Evolutionary conservation across 2,113 vertebrate genomes (phyloP).

Genomic region (Zosterops pallidus): DNA sequence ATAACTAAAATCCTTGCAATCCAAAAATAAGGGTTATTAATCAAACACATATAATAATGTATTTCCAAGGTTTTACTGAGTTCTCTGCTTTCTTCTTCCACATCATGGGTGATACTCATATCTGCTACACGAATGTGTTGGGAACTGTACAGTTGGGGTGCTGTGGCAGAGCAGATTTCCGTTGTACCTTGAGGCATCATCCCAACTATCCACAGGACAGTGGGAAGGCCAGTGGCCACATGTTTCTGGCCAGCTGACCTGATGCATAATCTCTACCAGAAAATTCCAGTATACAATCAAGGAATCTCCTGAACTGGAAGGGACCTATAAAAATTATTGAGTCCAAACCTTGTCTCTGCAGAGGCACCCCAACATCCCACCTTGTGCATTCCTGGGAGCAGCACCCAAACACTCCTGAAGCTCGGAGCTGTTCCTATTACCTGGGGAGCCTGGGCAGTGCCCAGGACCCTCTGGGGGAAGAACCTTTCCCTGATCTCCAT

Average conservation of each 20-base stretch:
- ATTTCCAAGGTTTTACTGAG: neutral
- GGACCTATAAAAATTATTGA: accelerated
- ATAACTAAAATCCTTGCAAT: neutral
- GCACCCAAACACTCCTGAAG: neutral
- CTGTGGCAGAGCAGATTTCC: neutral
- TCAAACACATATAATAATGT: neutral
- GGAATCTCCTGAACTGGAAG: neutral
- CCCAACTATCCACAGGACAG: accelerated
- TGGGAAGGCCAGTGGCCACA: neutral
- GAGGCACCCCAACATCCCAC: accelerated
- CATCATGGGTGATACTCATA: accelerated
- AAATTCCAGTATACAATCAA: neutral
- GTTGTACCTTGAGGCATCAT: accelerated
- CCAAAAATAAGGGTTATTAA: neutral
- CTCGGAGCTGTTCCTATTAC: accelerated
- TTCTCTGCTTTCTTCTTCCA: neutral
- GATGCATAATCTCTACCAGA: neutral
- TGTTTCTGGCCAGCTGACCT: accelerated
- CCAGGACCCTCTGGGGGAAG: neutral
- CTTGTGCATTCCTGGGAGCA: accelerated
- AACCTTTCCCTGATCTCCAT: accelerated
- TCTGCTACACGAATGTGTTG: neutral
- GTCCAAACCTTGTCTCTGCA: too few species aligned
- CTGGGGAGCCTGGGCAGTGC: neutral
- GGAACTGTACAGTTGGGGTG: too few species aligned